Percentiles rank a stretch among this genome's conserved stretches.
Conservation (phyloP, 2,888 invertebrate genomes). For the Dryobotodes eremita region DNA sequence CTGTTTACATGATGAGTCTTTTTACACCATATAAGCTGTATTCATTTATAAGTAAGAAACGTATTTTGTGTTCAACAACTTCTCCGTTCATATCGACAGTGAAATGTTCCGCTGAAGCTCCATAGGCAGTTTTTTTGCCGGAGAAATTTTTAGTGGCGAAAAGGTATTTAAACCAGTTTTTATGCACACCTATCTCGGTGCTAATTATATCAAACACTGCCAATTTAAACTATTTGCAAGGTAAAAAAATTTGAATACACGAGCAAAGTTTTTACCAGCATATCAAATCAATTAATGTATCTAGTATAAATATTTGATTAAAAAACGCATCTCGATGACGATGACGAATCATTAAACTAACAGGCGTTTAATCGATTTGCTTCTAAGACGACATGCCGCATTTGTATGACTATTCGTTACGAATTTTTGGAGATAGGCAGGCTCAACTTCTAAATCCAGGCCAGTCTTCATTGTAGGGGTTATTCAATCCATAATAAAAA, state of each 20-base stretch:
- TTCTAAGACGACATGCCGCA: constrained; percentile 60
- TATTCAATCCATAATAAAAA: too few relatives aligned
- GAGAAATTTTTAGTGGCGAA: not conserved
- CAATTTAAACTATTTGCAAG: constrained; percentile 13
- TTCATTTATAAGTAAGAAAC: not conserved
- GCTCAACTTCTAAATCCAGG: not conserved
- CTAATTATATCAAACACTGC: constrained; percentile 26
- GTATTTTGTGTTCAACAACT: not conserved
- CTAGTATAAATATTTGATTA: constrained; percentile 49
- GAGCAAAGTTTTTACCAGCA: constrained; percentile 20
- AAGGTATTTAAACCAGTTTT: constrained; percentile 9
- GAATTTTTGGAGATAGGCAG: constrained; percentile 21
- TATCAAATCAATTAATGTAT: constrained; percentile 58
- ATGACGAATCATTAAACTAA: constrained; percentile 64
- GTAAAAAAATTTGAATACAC: constrained; percentile 10
- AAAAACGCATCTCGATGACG: constrained; percentile 45
- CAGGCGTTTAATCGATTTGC: constrained; percentile 62
- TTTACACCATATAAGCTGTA: not conserved
- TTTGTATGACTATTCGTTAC: constrained; percentile 43
- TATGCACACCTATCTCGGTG: not conserved
- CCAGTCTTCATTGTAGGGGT: too few relatives aligned
- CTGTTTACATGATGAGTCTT: not conserved
- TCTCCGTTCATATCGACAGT: not conserved
- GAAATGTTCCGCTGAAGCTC: not conserved
- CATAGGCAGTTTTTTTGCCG: not conserved